phyloP scores from a whole-genome alignment of 2,113 vertebrate genomes.

The Zosterops hypoxanthus region DNA sequence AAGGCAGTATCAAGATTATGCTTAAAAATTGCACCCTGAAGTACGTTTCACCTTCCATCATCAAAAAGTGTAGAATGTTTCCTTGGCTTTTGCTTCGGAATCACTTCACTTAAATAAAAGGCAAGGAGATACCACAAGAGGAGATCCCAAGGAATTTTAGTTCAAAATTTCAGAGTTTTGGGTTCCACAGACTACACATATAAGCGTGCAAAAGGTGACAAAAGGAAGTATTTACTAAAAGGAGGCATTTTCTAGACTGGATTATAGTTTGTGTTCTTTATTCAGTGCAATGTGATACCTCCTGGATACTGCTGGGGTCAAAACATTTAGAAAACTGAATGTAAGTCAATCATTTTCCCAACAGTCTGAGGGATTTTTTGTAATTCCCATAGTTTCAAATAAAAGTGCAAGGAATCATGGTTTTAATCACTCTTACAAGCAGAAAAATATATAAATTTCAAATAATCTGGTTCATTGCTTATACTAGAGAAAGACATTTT shows the following conservation, averaged over 20 bases:
- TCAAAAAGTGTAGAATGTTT: not conserved
- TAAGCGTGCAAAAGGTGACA: not conserved
- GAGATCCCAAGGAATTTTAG: not conserved
- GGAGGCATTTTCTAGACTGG: not conserved
- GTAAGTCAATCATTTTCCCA: not conserved
- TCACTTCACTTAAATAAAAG: not conserved
- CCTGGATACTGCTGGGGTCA: not conserved
- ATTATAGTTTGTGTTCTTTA: not conserved
- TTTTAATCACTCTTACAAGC: not conserved
- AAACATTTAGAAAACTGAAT: not conserved
- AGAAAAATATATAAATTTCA: not conserved
- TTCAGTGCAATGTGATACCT: not conserved
- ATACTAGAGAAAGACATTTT: not conserved
- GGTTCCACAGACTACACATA: not conserved
- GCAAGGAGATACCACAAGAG: not conserved
- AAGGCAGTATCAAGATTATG: not conserved
- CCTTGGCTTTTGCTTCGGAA: not conserved
- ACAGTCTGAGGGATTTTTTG: fast-evolving
- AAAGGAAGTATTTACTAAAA: not conserved
- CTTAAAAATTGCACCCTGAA: not conserved
- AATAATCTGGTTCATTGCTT: not conserved
- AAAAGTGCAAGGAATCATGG: not conserved
- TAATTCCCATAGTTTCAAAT: not conserved
- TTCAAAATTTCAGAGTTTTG: not conserved
- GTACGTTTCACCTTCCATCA: not conserved